A percentile compares a stretch with the other conserved stretches of the same genome.
These are phyloP conservation scores for Lampris incognitus DNA, from an alignment of 2,113 vertebrate species.

Conservation along the genomic window DNA sequence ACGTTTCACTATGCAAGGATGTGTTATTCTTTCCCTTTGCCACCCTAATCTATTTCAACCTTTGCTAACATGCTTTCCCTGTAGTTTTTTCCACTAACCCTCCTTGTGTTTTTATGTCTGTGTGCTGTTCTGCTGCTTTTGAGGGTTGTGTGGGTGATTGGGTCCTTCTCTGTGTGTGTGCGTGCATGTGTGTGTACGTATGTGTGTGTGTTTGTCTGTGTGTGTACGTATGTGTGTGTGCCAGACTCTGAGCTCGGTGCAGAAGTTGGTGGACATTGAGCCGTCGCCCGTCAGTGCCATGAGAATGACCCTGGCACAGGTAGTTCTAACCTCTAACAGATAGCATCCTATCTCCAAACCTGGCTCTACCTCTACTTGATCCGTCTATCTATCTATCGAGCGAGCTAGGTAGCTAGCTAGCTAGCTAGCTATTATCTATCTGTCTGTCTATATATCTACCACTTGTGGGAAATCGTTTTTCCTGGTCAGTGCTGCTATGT, in stretches of 20 bases:
- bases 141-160: slow-evolving; percentile 11
- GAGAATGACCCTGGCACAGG: slow-evolving; percentile 99
- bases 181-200: slow-evolving; percentile 35
- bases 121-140: background rate
- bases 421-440: too few relatives aligned
- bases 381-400: background rate
- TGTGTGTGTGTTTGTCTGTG: slow-evolving; percentile 8
- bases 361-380: background rate
- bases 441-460: too few relatives aligned
- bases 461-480: too few relatives aligned
- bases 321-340: slow-evolving; percentile 77
- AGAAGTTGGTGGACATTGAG: slow-evolving; percentile 98
- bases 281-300: slow-evolving; percentile 98
- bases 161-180: slow-evolving; percentile 22
- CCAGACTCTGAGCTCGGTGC: slow-evolving; percentile 94
- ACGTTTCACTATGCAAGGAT: slow-evolving; percentile 34
- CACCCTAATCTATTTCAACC: slow-evolving; percentile 27
- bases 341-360: slow-evolving; percentile 48
- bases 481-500: too few relatives aligned
- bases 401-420: background rate
- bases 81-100: slow-evolving; percentile 47
- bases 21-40: slow-evolving; percentile 41
- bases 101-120: slow-evolving; percentile 51
- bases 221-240: slow-evolving; percentile 65
- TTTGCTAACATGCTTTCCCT: slow-evolving; percentile 64